A percentile compares a stretch with the other conserved stretches of the same genome.
Conservation (phyloP, 2,797 vertebrate species). For the Pyrocephalus nanus region DNA sequence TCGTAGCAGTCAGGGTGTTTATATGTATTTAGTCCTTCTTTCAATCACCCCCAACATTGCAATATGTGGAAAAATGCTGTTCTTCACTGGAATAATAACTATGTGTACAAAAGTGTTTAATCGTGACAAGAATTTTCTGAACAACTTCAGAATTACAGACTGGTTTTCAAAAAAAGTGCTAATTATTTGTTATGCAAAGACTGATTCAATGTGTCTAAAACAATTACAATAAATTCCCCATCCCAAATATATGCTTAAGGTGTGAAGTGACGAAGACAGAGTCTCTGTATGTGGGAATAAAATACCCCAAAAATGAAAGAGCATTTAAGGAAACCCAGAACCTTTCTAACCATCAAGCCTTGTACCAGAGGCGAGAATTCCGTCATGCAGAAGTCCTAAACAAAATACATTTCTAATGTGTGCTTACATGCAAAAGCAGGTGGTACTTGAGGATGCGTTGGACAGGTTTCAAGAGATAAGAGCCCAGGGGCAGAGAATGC, state of each 20-base stretch:
- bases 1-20: neutral
- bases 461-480: slow-evolving; percentile 97
- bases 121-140: neutral
- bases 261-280: slow-evolving; percentile 18
- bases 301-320: neutral
- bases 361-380: neutral
- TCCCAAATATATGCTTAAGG: slow-evolving; percentile 2
- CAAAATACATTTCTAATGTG: neutral
- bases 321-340: neutral
- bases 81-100: slow-evolving; percentile 29
- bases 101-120: neutral
- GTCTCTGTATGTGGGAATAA: neutral
- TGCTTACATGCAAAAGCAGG: slow-evolving; percentile 91
- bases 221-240: neutral
- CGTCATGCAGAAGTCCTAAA: accelerated
- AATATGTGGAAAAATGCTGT: slow-evolving; percentile 9
- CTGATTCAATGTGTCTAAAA: neutral
- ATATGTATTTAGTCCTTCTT: neutral
- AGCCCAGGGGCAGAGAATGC: slow-evolving; percentile 94
- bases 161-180: neutral
- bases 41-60: neutral
- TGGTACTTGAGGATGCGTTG: slow-evolving; percentile 99
- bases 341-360: neutral
- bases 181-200: slow-evolving; percentile 6
- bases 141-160: neutral